A percentile compares a stretch with the other conserved stretches of the same genome.
phyloP scores from a whole-genome alignment of 1,140 invertebrate genomes.

The Trichogramma pretiosum region DNA sequence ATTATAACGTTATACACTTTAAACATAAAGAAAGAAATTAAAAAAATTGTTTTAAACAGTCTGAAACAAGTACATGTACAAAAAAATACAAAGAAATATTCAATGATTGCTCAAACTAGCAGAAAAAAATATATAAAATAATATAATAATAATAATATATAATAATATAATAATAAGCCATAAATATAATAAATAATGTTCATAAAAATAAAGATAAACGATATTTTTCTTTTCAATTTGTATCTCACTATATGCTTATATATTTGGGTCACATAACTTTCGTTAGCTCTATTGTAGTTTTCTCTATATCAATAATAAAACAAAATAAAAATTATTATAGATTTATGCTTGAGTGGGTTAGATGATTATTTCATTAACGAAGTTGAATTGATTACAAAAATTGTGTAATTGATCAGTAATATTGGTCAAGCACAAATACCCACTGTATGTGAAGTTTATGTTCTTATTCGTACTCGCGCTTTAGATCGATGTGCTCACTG shows the following conservation, averaged over 20 bases:
- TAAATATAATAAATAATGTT: constrained; percentile 14
- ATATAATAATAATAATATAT: constrained; percentile 16
- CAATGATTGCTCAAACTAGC: constrained; percentile 3
- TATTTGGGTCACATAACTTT: constrained; percentile 8
- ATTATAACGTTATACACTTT: too few relatives aligned
- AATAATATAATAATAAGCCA: too few relatives aligned
- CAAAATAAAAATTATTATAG: too few relatives aligned
- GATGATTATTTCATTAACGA: too few relatives aligned
- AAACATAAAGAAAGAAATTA: too few relatives aligned
- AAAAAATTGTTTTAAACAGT: constrained; percentile 16
- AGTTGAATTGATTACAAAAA: constrained; percentile 17
- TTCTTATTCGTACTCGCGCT: too few relatives aligned
- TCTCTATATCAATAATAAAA: too few relatives aligned
- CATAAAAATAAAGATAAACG: constrained; percentile 16
- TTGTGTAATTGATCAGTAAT: too few relatives aligned
- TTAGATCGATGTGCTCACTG: too few relatives aligned
- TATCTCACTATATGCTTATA: constrained; percentile 14
- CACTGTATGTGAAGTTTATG: neutral
- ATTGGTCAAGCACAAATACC: constrained; percentile 16
- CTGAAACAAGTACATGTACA: constrained; percentile 15
- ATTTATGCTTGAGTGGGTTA: too few relatives aligned
- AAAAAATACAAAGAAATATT: constrained; percentile 16
- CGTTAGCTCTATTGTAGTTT: too few relatives aligned
- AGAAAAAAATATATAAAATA: constrained; percentile 6
- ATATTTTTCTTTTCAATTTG: constrained; percentile 18